These are phyloP conservation scores for Blastobasis lacticolella DNA, from an alignment of 2,888 invertebrate genomes.

Conservation along the genomic window DNA sequence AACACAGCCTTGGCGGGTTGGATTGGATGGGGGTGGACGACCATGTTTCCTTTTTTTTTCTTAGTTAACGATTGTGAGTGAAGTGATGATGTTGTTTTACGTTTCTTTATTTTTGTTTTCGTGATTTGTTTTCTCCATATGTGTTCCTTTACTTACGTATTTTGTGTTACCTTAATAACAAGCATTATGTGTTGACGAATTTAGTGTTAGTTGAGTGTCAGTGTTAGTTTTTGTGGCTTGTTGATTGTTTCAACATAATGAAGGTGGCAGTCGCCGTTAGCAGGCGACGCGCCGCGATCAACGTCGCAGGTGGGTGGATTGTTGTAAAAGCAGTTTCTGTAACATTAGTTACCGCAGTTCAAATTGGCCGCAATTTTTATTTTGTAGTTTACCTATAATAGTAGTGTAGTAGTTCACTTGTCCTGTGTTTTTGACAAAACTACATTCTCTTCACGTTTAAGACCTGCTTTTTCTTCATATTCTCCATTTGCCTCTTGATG, in stretches of 20 bases:
- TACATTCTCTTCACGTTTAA: too few species aligned
- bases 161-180: slow-evolving; percentile 17
- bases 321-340: slow-evolving; percentile 2
- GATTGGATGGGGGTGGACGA: too few species aligned
- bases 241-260: slow-evolving; percentile 58
- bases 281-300: slow-evolving; percentile 51
- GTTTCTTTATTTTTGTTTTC: slow-evolving; percentile 39
- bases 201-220: slow-evolving; percentile 27
- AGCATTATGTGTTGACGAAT: slow-evolving; percentile 34
- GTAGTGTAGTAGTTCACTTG: too few species aligned
- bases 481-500: too few species aligned
- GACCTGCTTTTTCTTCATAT: too few species aligned
- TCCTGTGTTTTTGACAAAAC: too few species aligned
- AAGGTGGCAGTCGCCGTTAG: slow-evolving; percentile 51
- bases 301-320: slow-evolving; percentile 56
- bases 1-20: too few species aligned
- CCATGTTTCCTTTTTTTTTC: too few species aligned
- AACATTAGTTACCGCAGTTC: too few species aligned
- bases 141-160: slow-evolving; percentile 31
- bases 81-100: slow-evolving; percentile 33
- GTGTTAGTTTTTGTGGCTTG: slow-evolving; percentile 38
- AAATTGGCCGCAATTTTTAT: too few species aligned
- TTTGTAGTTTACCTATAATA: too few species aligned
- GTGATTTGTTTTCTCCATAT: slow-evolving; percentile 35
- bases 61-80: too few species aligned